Percentiles rank a stretch among this genome's conserved stretches.
These are phyloP conservation scores for Sebastes melanostomus DNA, from an alignment of 2,797 vertebrate species.

Conservation along the genomic window DNA sequence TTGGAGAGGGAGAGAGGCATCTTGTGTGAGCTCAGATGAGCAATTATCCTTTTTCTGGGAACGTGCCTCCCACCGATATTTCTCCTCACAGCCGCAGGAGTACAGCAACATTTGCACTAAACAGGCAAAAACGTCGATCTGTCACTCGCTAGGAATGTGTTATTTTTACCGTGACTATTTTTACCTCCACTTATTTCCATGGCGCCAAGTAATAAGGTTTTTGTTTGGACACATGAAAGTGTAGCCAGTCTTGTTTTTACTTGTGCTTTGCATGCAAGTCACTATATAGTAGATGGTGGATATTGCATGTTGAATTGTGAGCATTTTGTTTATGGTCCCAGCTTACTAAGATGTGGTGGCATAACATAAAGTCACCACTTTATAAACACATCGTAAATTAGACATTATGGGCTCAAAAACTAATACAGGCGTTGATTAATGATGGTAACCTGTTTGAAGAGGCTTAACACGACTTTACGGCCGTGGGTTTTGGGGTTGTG, in stretches of 20 bases:
- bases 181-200: conserved; percentile 69
- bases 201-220: conserved; percentile 65
- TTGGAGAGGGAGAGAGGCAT: conserved; percentile 72
- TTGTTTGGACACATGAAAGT: conserved; percentile 65
- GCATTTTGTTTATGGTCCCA: conserved; percentile 47
- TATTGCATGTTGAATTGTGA: conserved; percentile 38
- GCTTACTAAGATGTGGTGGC: conserved; percentile 64
- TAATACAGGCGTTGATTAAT: conserved; percentile 33
- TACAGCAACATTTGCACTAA: conserved; percentile 67
- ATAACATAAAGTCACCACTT: conserved; percentile 26
- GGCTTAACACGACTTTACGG: conserved; percentile 32
- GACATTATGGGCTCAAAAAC: conserved; percentile 11
- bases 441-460: conserved; percentile 49
- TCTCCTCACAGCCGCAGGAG: conserved; percentile 67
- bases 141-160: conserved; percentile 72
- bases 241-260: conserved; percentile 31
- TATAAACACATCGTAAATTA: conserved; percentile 44
- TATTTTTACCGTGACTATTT: conserved; percentile 77
- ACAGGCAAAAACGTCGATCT: conserved; percentile 66
- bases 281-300: neutral
- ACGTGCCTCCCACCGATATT: conserved; percentile 68
- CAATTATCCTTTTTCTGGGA: conserved; percentile 79
- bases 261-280: conserved; percentile 35
- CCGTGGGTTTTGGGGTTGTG: conserved; percentile 50
- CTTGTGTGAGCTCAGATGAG: conserved; percentile 78